Base-by-base conservation (phyloP, 2,888 invertebrate species). In the Germaria angustata region DNA sequence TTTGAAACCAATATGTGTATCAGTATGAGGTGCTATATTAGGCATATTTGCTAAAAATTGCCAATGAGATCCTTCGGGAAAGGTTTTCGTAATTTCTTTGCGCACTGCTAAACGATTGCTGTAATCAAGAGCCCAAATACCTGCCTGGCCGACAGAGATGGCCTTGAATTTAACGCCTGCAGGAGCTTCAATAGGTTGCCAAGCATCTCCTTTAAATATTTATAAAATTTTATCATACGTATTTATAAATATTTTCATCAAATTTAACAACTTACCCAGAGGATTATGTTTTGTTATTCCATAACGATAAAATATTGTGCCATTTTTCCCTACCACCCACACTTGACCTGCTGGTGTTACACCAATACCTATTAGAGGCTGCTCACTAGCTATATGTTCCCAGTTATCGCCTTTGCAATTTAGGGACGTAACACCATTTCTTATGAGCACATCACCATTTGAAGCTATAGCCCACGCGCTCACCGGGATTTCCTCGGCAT, bases 281-380 rank as follows among this genome's bases (percentile, higher is more conserved):
- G 95, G 94, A 88, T 94, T 95, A 32, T 94, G 93, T 84, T 92
- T 90, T 7, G 93, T 94, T 49, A 97, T 94, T 15, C 96, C 96
- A 87, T 94, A 93, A 85, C 98, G 93, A 92, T 94, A 95, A 90
- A 95, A 97, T 2, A 96, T 94, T 85, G 96, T 88, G 41, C 98
- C 98, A 92, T 96, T 97, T 87, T 95, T 94, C 0, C 96, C 96
- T 15, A 96, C 94, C 0, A 96, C 96, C 98, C 98, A 98, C 34
- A 96, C 94, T 87, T 93, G 93, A 51, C 92, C 92, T 20, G 92
- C 91, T 20, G 94, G 93, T 15, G 95, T 94, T 83, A 95, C 95
- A 44, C 92, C 92, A 84, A 97, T 95, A 69, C 94, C 95, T 44
- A 94, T 92, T 82, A 97, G 92, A 1, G 95, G 93, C 90, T 97